Evolutionary conservation across 1,140 invertebrate species (phyloP).

Genomic region (Palaemon carinicauda): DNA sequence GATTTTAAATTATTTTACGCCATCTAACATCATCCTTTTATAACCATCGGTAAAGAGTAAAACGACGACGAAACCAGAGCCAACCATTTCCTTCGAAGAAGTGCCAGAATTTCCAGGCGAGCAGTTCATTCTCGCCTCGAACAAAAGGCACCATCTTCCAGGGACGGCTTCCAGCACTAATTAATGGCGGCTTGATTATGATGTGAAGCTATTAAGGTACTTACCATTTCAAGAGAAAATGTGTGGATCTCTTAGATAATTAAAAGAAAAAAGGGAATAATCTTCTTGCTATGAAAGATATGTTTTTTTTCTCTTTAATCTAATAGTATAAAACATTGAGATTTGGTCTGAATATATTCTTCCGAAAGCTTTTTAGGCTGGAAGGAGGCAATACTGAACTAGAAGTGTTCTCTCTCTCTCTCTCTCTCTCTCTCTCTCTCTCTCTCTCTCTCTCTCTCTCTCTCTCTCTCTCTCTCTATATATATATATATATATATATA

Average conservation of each 20-base stretch:
- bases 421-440: not conserved
- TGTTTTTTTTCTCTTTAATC: no score
- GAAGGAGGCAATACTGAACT: not conserved
- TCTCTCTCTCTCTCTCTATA: not conserved
- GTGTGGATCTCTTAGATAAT: not conserved
- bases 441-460: not conserved
- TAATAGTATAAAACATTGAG: no score
- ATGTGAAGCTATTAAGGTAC: constrained; percentile 30
- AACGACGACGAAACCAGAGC: constrained; percentile 3
- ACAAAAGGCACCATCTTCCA: constrained; percentile 43
- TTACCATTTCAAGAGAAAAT: constrained; percentile 24
- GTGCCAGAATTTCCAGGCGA: constrained; percentile 22
- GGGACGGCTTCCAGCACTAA: constrained; percentile 30
- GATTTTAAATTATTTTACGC: no score
- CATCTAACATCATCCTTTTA: not conserved
- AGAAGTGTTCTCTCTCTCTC: not conserved
- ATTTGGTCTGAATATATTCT: not conserved
- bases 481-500: not conserved
- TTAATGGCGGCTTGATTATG: constrained; percentile 49
- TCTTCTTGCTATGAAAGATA: no score
- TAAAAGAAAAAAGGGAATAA: not conserved
- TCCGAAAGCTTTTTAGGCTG: not conserved
- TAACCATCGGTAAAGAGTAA: not conserved
- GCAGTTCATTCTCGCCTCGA: constrained; percentile 20
- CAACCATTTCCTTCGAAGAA: not conserved